Evolutionary conservation across 2,113 vertebrate species (phyloP).

Genomic region (Petromus typicus): DNA sequence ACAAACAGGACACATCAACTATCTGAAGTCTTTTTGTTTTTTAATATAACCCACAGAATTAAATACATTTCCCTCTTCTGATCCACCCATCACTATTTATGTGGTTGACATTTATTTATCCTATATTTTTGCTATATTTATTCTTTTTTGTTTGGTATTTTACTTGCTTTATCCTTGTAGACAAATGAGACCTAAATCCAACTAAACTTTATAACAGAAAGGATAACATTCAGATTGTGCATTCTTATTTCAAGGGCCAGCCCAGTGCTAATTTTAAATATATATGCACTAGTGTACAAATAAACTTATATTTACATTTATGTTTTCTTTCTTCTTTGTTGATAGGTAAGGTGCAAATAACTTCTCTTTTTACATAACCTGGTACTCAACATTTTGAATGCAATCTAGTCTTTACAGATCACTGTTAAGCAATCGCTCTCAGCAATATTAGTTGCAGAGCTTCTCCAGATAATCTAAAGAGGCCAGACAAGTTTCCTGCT

Average conservation of each 20-base stretch:
- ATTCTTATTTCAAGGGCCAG: not conserved
- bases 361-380: not conserved
- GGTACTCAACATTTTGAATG: not conserved
- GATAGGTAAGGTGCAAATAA: not conserved
- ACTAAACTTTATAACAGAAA: not conserved
- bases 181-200: not conserved
- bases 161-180: not conserved
- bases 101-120: not conserved
- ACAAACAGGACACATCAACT: not conserved
- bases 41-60: not conserved
- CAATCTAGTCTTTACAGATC: conserved; percentile 9
- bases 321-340: not conserved
- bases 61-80: not conserved
- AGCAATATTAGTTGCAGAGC: not conserved
- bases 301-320: not conserved
- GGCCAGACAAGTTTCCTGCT: not conserved
- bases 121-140: not conserved
- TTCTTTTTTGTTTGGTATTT: not conserved
- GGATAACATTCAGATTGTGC: not conserved
- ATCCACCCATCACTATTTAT: not conserved
- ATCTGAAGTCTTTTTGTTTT: not conserved
- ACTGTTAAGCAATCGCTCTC: not conserved
- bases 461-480: not conserved
- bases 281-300: not conserved
- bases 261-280: not conserved